Evolutionary conservation across 2,113 vertebrate genomes (phyloP), one percentile per base, ranked within the genome.

Genomic region (Aegotheles bennettii): DNA sequence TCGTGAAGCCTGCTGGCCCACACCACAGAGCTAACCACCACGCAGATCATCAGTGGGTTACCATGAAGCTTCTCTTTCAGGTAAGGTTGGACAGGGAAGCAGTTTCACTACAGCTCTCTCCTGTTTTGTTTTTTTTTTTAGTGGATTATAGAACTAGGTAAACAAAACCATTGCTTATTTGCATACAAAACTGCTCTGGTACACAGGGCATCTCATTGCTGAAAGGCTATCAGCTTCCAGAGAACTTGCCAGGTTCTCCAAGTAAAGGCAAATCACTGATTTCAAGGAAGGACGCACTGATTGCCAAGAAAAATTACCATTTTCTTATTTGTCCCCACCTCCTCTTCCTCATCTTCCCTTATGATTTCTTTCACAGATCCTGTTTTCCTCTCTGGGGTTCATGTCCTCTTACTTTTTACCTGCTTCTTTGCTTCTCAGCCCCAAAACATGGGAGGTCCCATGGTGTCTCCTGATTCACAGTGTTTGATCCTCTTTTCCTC

Each of bases 11-110:
- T 83, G 19, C 25, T 25, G n/a, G 4, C 29, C 28, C 2, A 4
- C 1, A 3, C 43, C 3, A 0, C 48, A 51, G 25, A 80, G 10
- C 13, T 40, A 26, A 63, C 38, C 38, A 45, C 13, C 7, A 2
- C 1, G 4, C 4, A 36, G 69, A 36, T 25, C 28, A 16, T 1
- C 1, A 2, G 4, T 2, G 24, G 3, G 10, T 82, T 51, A 26
- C 51, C 33, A 23, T 16, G 65, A 60, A 25, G 23, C 21, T 69
- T 31, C 25, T 91, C 59, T 77, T 65, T 63, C 53, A 57, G 15
- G 23, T 14, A 29, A 50, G 19, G 23, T 1, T 40, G 23, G 73
- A 29, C 7, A 0, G 0, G 12, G 10, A 8, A 53, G 7, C 3
- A 50, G 11, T 40, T 74, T 21, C 47, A 14, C 51, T 86, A 33